These are phyloP conservation scores for Rhabdomys dilectus DNA, from an alignment of 2,113 vertebrate genomes.

Conservation along the genomic window DNA sequence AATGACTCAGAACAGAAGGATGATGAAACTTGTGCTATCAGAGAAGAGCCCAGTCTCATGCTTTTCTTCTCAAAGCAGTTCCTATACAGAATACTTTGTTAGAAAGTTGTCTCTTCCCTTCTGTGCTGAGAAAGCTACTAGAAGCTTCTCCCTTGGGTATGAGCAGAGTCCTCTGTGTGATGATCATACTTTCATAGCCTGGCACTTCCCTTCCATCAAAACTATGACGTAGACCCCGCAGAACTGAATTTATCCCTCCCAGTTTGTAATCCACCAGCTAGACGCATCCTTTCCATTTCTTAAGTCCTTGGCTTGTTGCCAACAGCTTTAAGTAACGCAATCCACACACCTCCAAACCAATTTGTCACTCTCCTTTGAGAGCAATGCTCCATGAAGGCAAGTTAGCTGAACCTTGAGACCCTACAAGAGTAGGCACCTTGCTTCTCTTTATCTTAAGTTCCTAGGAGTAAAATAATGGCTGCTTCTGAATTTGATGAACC, in stretches of 20 bases:
- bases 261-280: neutral
- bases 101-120: neutral
- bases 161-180: no score
- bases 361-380: neutral
- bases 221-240: neutral
- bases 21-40: neutral
- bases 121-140: neutral
- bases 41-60: no score
- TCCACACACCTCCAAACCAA: neutral
- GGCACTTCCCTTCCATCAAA: neutral
- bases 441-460: fast-evolving
- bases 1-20: neutral
- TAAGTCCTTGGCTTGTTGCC: neutral
- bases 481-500: no score
- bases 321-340: neutral
- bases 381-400: neutral
- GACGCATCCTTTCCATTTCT: neutral
- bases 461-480: no score
- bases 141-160: neutral
- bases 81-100: neutral
- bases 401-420: no score
- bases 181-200: neutral
- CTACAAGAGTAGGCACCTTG: fast-evolving
- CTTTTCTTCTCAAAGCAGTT: neutral
- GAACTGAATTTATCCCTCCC: neutral